These are phyloP conservation scores for Acanthococcus lagerstroemiae DNA, from an alignment of 2,888 invertebrate genomes.

Conservation along the genomic window DNA sequence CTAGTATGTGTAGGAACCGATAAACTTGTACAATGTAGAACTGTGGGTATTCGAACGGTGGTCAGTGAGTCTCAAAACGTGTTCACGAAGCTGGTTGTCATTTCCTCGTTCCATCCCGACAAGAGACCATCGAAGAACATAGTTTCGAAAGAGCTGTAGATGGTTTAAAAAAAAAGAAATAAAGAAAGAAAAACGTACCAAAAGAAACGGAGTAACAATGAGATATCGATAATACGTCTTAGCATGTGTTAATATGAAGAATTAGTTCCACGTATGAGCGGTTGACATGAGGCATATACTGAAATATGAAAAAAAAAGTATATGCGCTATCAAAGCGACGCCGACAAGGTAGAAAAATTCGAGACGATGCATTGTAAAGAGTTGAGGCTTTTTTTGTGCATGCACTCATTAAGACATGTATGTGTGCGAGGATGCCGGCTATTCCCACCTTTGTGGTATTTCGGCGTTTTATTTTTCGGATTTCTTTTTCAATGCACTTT, in stretches of 20 bases:
- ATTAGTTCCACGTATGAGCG: constrained; percentile 19
- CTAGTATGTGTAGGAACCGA: background rate
- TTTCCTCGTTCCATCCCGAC: no score
- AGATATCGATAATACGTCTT: no score
- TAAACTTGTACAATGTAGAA: background rate
- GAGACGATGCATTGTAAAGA: background rate
- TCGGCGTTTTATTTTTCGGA: no score
- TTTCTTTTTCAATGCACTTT: no score
- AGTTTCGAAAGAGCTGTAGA: no score
- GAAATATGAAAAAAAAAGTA: background rate
- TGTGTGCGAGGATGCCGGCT: background rate
- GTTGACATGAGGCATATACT: background rate
- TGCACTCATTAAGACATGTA: no score
- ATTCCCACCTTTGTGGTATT: background rate
- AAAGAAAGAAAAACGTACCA: no score
- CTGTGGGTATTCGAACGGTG: background rate
- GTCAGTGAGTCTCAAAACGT: constrained; percentile 2
- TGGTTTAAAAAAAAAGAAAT: no score
- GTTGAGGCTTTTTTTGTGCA: background rate
- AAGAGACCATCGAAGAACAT: no score
- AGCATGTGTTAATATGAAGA: constrained; percentile 4
- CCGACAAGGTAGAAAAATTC: background rate
- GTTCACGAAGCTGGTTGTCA: no score
- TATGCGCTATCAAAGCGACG: background rate
- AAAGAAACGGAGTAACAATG: no score